Percentiles rank a stretch among this genome's conserved stretches.
Conservation (phyloP, 2,797 vertebrate genomes). For the Orientallactaga sibirica region DNA sequence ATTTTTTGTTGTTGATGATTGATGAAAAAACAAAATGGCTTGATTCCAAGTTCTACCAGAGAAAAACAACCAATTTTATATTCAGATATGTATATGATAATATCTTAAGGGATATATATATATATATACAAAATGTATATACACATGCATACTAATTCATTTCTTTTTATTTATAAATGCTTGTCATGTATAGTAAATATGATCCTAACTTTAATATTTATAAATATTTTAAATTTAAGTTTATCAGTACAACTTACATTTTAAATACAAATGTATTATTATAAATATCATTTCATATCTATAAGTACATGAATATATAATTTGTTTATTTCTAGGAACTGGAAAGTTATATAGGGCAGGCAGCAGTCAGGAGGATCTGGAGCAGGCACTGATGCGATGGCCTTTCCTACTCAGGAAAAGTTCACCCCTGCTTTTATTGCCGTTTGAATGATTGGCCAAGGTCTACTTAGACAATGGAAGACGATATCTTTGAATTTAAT, state of each 20-base stretch:
- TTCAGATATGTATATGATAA: neutral
- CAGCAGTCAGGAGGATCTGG: neutral
- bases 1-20: neutral
- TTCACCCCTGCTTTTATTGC: neutral
- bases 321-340: neutral
- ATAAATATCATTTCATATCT: neutral
- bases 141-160: neutral
- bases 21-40: neutral
- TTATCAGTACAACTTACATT: neutral
- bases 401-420: neutral
- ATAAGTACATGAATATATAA: neutral
- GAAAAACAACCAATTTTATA: neutral
- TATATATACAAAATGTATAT: neutral
- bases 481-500: neutral
- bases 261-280: neutral
- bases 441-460: neutral
- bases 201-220: neutral
- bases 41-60: neutral
- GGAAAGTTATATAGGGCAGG: neutral
- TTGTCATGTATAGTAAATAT: neutral
- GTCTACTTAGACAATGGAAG: neutral
- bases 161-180: constrained; percentile 2
- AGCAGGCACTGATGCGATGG: neutral
- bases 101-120: neutral
- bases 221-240: neutral